Evolutionary conservation across 2,797 vertebrate species (phyloP), one percentile per base, ranked within the genome.

Genomic region (Mormyrops boulengeri): DNA sequence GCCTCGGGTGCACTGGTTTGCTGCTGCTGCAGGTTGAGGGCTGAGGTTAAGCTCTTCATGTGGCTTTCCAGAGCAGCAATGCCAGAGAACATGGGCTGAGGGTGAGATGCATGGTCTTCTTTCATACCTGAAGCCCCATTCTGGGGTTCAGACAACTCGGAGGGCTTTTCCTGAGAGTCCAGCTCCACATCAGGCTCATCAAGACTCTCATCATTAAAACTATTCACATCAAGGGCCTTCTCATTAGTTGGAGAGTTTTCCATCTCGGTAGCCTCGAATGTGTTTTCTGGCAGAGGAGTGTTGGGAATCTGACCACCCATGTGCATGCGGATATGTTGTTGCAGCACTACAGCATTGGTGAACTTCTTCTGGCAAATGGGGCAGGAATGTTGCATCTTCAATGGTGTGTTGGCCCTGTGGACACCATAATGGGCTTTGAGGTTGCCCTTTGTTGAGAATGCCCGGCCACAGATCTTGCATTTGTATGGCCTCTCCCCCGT

Each of bases 361-460:
- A 99, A 99, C 94, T 99, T 99, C 96, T 99, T 99, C 95, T 99
- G 98, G 93, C 98, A 99, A 92, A 99, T 99, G 0, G 99, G 99
- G 89, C 99, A 99, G 0, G 98, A 99, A 85, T 99, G 99, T 89
- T 99, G 99, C 95, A 97, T 98, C 94, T 97, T 99, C 2, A 98
- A 88, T 0, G 97, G 96, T 0, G 97, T 97, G 91, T 96, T 99
- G 30, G 97, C 96, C 34, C 97, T 93, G 93, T 99, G 99, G 12
- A 99, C 98, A 0, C 98, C 97, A 0, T 99, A 99, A 90, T 99
- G 99, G 0, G 98, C 98, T 93, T 99, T 99, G 86, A 99, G 96
- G 93, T 99, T 99, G 9, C 98, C 98, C 91, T 99, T 99, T 6
- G 99, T 99, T 88, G 98, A 99, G 92, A 99, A 99, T 0, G 99